Evolutionary conservation across 2,888 invertebrate species (phyloP), one percentile per base, ranked within the genome.

Genomic region (Rugalucina vietnamica): DNA sequence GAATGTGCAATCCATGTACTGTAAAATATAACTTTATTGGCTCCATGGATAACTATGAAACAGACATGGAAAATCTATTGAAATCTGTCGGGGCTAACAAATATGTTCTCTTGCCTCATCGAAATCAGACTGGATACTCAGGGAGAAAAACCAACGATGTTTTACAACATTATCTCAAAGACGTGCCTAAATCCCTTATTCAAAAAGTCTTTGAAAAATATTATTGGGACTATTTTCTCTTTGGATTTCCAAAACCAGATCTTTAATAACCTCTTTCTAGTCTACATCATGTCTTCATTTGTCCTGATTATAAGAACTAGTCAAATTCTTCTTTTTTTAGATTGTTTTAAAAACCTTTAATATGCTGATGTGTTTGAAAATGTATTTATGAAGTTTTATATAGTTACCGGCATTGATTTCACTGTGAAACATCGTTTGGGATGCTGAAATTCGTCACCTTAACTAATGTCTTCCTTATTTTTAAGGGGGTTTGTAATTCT

Each of bases 161-260:
- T 18, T 65, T 65, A 65, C 21, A 34, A 65, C 10, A 8, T 29
- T 65, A 32, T 34, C 65, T 65, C 8, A 1, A 32, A 34, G 12
- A 32, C 21, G 34, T 65, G 18, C 65, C 65, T 21, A 65, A 8
- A 34, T 10, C 18, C 24, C 27, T 34, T 14, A 65, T 65, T 34
- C 1, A 65, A 18, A 65, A 65, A 65, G 21, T 65, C 1, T 65
- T 34, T 34, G 65, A 65, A 4, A 32, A n/a, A 8, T 65, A 65
- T 21, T 65, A 65, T 65, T 65, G 21, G 21, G 65, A 65, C 21
- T 65, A 65, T 24, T 65, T n/a, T 34, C 34, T 65, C 34, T 65
- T 65, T 65, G 65, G 65, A 34, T 65, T 65, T 65, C 32, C 5
- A 5, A 65, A 65, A 65, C 65, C 65, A 43, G n/a, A n/a, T n/a